Evolutionary conservation across 2,888 invertebrate species (phyloP).

Genomic region (Hedychridium roseum): DNA sequence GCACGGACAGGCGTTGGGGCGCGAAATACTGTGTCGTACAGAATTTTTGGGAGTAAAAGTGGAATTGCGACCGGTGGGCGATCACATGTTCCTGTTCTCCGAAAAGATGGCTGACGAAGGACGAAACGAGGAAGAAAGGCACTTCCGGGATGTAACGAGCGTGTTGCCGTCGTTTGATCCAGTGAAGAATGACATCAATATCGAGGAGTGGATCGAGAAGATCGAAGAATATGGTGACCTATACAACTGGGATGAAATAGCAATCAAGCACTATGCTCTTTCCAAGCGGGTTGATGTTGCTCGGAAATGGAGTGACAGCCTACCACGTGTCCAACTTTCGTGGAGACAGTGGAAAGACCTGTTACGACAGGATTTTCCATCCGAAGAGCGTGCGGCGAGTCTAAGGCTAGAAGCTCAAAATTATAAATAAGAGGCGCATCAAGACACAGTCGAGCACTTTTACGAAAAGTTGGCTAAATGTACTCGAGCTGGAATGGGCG

Average conservation of each 20-base stretch:
- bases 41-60: too few species aligned
- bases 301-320: conserved; percentile 34
- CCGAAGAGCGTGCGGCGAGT: conserved; percentile 9
- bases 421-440: conserved; percentile 21
- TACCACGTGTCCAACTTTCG: conserved; percentile 14
- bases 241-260: conserved; percentile 31
- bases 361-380: too few species aligned
- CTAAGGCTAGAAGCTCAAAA: conserved; percentile 24
- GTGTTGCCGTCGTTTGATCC: too few species aligned
- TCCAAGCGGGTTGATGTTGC: conserved; percentile 34
- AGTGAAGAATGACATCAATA: too few species aligned
- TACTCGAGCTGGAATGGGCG: conserved; percentile 27
- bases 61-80: too few species aligned
- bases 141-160: too few species aligned
- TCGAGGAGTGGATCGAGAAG: too few species aligned
- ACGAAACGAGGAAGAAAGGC: too few species aligned
- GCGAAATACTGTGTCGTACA: too few species aligned
- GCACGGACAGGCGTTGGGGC: too few species aligned
- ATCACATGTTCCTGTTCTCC: too few species aligned
- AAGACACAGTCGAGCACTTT: conserved; percentile 32
- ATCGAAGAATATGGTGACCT: conserved; percentile 28
- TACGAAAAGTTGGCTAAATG: conserved; percentile 35
- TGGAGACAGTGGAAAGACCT: conserved; percentile 5
- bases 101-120: too few species aligned
- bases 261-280: conserved; percentile 32